Conservation (phyloP, 2,888 invertebrate species). For the Ptilodon capucinus region DNA sequence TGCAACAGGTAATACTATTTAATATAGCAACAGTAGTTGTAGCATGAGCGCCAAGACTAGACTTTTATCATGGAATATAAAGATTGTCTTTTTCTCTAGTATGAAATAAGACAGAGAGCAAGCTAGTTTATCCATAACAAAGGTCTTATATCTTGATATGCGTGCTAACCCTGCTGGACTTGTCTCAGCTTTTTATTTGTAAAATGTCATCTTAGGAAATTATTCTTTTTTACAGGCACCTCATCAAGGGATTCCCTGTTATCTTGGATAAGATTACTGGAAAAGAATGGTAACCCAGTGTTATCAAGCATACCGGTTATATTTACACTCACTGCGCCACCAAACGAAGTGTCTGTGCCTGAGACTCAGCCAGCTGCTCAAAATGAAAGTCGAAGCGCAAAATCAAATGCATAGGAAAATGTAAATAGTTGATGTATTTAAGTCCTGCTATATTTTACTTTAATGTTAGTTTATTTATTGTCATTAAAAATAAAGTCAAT, state of each 20-base stretch:
- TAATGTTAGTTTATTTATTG: no score
- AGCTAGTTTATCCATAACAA: no score
- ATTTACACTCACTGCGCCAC: slow-evolving; percentile 89
- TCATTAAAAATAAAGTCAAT: no score
- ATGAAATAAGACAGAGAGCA: no score
- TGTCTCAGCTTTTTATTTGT: no score
- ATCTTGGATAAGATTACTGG: slow-evolving; percentile 94
- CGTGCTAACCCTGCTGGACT: no score
- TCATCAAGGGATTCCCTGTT: slow-evolving; percentile 94
- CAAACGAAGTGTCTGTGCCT: slow-evolving; percentile 63
- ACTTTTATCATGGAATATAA: no score
- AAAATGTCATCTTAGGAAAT: neutral
- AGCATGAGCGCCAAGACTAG: no score
- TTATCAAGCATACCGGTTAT: slow-evolving; percentile 91
- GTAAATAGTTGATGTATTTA: slow-evolving; percentile 4
- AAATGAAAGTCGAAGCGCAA: slow-evolving; percentile 33
- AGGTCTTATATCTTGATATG: no score
- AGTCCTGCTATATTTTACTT: no score
- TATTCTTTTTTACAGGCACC: slow-evolving; percentile 84
- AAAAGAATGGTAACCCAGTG: slow-evolving; percentile 88
- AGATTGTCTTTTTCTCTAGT: no score
- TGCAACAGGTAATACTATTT: slow-evolving; percentile 89
- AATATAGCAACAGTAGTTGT: no score
- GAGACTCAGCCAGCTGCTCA: slow-evolving; percentile 55
- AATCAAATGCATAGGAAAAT: slow-evolving; percentile 9